These are phyloP conservation scores for Noctua janthe DNA, from an alignment of 2,888 invertebrate genomes.

Conservation along the genomic window DNA sequence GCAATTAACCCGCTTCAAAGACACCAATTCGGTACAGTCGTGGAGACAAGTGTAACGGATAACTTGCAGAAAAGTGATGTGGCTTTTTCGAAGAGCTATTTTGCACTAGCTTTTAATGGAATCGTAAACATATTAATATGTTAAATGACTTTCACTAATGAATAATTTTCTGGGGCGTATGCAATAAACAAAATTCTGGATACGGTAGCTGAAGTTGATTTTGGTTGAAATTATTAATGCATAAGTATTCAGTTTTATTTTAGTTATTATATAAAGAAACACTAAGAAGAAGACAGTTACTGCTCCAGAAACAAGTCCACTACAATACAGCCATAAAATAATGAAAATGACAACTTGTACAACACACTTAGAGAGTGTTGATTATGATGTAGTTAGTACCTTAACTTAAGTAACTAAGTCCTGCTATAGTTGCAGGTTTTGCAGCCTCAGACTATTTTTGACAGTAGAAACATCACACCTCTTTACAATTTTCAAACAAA, in stretches of 20 bases:
- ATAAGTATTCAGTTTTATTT: background rate
- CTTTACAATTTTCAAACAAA: too few species aligned
- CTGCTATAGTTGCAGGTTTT: background rate
- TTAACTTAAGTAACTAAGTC: background rate
- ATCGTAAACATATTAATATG: background rate
- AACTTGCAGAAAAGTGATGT: background rate
- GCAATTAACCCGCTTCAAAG: constrained; percentile 82
- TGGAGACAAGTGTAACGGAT: constrained; percentile 50
- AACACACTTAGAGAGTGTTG: background rate
- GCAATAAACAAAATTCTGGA: background rate
- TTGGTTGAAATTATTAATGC: background rate
- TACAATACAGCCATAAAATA: background rate
- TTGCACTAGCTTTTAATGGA: background rate
- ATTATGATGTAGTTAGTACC: background rate
- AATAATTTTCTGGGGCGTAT: background rate
- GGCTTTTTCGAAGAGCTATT: background rate
- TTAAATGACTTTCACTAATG: background rate
- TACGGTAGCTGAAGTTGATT: background rate
- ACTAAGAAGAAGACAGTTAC: background rate
- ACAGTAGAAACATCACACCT: background rate
- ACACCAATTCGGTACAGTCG: constrained; percentile 76
- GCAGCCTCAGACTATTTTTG: too few species aligned
- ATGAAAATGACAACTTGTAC: background rate
- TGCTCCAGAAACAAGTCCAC: background rate
- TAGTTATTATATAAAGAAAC: background rate